Conservation (phyloP, 2,888 invertebrate species). For the Phorcus lineatus region DNA sequence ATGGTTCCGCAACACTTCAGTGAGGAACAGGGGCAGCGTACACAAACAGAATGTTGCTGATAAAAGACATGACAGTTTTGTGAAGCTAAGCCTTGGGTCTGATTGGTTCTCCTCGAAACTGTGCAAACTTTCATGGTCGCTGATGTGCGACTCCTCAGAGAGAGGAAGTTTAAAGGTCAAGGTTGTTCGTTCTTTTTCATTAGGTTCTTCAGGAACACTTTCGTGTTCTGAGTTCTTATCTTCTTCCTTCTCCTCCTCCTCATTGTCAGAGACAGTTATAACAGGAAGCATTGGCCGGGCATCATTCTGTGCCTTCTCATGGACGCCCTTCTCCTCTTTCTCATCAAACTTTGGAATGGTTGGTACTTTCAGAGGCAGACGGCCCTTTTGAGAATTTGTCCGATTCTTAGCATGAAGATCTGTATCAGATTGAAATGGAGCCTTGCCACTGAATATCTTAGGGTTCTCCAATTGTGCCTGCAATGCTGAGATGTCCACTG, state of each 20-base stretch:
- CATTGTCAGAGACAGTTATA: constrained; percentile 41
- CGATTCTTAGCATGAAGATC: constrained; percentile 41
- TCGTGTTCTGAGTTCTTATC: constrained; percentile 17
- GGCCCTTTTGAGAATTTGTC: not conserved
- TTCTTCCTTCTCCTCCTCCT: constrained; percentile 20
- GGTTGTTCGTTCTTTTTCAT: not conserved
- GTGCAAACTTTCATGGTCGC: not conserved
- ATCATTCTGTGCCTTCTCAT: not conserved
- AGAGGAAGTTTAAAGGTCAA: constrained; percentile 27
- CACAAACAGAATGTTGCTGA: constrained; percentile 58
- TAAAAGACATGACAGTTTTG: constrained; percentile 56
- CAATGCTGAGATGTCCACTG: constrained; percentile 72
- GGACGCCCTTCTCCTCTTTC: not conserved
- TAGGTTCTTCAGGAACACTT: not conserved
- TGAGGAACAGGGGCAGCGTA: constrained; percentile 62
- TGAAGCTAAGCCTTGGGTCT: constrained; percentile 38
- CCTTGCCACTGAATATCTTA: constrained; percentile 59
- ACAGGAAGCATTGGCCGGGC: constrained; percentile 31
- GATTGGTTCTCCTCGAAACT: constrained; percentile 25
- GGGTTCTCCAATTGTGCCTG: constrained; percentile 74
- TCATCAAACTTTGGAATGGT: constrained; percentile 21
- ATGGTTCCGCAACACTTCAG: constrained; percentile 52
- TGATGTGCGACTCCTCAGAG: constrained; percentile 35
- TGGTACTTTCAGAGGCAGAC: constrained; percentile 18
- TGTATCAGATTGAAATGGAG: constrained; percentile 60